Conservation (phyloP, 2,797 vertebrate species). For the Chloroceryle amazona region DNA sequence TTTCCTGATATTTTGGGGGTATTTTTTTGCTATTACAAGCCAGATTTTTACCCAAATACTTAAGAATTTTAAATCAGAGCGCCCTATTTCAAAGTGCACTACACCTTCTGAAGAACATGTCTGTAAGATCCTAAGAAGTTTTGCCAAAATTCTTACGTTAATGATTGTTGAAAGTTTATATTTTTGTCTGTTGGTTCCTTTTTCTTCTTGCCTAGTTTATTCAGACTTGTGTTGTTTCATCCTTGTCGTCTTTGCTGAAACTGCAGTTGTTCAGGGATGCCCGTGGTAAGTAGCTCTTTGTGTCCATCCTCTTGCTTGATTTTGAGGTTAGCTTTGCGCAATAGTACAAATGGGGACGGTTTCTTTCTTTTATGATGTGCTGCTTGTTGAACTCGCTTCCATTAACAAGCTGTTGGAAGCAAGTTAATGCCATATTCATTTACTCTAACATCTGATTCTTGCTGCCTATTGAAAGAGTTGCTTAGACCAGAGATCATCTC, state of each 20-base stretch:
- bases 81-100: not conserved
- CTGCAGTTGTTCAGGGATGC: not conserved
- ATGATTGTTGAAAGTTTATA: not conserved
- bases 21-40: not conserved
- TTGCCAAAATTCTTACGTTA: not conserved
- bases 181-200: not conserved
- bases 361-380: not conserved
- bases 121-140: not conserved
- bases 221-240: not conserved
- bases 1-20: not conserved
- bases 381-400: not conserved
- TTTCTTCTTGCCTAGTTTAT: not conserved
- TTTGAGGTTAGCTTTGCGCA: not conserved
- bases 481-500: constrained; percentile 11
- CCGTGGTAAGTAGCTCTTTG: not conserved
- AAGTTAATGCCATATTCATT: constrained; percentile 14
- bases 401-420: constrained; percentile 24
- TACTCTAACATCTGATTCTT: constrained; percentile 21
- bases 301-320: not conserved
- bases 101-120: not conserved
- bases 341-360: not conserved
- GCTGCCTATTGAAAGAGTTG: not conserved
- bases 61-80: not conserved
- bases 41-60: not conserved
- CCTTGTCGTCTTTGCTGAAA: not conserved